Conservation (phyloP, 2,797 vertebrate species). For the Toxotes lorentzi region DNA sequence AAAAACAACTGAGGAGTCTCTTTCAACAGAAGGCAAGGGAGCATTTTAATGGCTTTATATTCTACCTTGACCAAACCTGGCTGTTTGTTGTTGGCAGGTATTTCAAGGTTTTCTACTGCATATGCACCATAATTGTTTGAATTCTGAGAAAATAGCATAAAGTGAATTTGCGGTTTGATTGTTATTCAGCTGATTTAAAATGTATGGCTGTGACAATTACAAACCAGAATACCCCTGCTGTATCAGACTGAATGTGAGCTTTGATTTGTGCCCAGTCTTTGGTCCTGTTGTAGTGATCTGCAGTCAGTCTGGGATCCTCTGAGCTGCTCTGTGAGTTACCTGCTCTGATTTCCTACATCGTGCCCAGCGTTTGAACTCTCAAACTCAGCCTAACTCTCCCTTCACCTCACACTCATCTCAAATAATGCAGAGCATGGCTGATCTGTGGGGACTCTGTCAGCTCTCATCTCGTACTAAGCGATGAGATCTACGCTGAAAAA, state of each 20-base stretch:
- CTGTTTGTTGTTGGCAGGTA: slow-evolving; percentile 4
- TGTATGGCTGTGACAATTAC: neutral
- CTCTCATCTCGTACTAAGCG: neutral
- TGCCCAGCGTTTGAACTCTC: neutral
- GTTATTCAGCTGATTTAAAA: slow-evolving; percentile 10
- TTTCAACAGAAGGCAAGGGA: neutral
- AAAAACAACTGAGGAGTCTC: neutral
- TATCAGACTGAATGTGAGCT: neutral
- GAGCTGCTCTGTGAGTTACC: neutral
- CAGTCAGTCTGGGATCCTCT: neutral
- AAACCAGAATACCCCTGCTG: neutral
- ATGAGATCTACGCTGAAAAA: neutral
- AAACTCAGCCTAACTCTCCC: neutral
- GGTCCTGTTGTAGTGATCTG: neutral
- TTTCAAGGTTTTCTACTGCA: slow-evolving; percentile 14
- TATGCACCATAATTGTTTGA: neutral
- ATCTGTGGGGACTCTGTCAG: neutral
- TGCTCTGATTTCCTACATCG: neutral
- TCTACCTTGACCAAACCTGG: neutral
- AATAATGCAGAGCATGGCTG: neutral
- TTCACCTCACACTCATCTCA: slow-evolving; percentile 2
- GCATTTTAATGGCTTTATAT: neutral
- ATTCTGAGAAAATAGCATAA: neutral
- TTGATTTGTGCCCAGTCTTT: neutral
- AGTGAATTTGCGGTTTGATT: neutral